Base-by-base conservation (phyloP, 2,113 vertebrate genomes). In the Sus scrofa region DNA sequence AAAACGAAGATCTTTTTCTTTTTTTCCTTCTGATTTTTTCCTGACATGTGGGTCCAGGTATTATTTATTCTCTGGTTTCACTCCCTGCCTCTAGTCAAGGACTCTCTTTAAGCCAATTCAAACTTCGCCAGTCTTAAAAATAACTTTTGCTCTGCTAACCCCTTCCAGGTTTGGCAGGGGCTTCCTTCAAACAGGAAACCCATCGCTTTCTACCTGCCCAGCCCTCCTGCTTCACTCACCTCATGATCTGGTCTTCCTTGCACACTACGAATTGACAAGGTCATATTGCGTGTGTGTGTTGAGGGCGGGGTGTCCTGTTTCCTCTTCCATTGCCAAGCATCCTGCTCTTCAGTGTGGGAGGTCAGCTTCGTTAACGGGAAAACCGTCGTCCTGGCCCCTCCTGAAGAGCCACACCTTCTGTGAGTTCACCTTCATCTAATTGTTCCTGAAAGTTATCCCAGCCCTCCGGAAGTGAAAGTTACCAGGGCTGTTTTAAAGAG, bases 61-160 rank as follows among this genome's bases (percentile, higher is more conserved):
- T 97, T 98, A 92, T 95, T 97, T 95, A 94, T 97, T 89, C 88
- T 88, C 39, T 96, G 73, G 9, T 92, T 96, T 96, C 90, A 71
- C 67, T 90, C 81, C 58, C 86, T 97, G 85, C 81, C 97, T 95
- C 39, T 27, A 93, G 94, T 94, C 94, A 91, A 89, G 34, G 34
- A 79, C 86, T 96, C 83, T 79, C 93, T 96, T 95, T 95, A 96
- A 96, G 96, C 97, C 95, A 95, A 91, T 71, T 83, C 88, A 97
- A 91, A 96, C 95, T 96, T 96, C 54, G 27, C 27, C 83, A 83
- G 58, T 96, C 96, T 97, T 97, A 96, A 97, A 96, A 97, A 97
- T 94, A 97, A 94, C 92, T 96, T 52, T 96, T 34, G 86, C 87
- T 81, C 92, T 96, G 71, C 78, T 91, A 90, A 95, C 56, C 74